phyloP scores from a whole-genome alignment of 2,797 vertebrate species.

The Danio choprae region DNA sequence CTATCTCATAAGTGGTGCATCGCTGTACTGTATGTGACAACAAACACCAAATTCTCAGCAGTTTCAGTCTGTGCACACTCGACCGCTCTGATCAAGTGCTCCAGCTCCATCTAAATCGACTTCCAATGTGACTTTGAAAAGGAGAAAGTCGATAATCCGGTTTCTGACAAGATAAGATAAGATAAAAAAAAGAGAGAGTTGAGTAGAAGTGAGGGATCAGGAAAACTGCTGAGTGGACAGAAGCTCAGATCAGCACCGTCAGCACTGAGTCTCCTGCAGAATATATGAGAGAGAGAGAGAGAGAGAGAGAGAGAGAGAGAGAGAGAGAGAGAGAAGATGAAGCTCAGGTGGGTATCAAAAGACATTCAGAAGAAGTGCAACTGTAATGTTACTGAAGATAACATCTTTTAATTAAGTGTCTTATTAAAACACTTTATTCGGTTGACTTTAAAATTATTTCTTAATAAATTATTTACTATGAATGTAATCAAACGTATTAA shows the following conservation, averaged over 20 bases:
- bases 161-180: slow-evolving; percentile 8
- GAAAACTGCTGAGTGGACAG: slow-evolving; percentile 5
- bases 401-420: background rate
- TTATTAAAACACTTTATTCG: too few species aligned
- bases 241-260: slow-evolving; percentile 4
- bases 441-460: too few species aligned
- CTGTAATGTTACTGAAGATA: background rate
- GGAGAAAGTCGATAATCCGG: slow-evolving; percentile 16
- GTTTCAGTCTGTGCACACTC: background rate
- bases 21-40: slow-evolving; percentile 22
- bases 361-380: background rate
- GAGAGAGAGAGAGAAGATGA: background rate
- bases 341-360: slow-evolving; percentile 1
- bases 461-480: too few species aligned
- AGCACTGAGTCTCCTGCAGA: background rate
- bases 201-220: background rate
- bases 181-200: slow-evolving; percentile 8
- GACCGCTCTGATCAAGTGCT: background rate
- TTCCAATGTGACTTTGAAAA: slow-evolving; percentile 33
- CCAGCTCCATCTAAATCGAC: background rate
- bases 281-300: background rate
- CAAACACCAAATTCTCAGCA: slow-evolving; percentile 45
- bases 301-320: background rate
- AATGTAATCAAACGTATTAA: too few species aligned
- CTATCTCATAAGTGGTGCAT: slow-evolving; percentile 45